Evolutionary conservation across 1,140 invertebrate species (phyloP).

Genomic region (Stenopsyche tienmushanensis): DNA sequence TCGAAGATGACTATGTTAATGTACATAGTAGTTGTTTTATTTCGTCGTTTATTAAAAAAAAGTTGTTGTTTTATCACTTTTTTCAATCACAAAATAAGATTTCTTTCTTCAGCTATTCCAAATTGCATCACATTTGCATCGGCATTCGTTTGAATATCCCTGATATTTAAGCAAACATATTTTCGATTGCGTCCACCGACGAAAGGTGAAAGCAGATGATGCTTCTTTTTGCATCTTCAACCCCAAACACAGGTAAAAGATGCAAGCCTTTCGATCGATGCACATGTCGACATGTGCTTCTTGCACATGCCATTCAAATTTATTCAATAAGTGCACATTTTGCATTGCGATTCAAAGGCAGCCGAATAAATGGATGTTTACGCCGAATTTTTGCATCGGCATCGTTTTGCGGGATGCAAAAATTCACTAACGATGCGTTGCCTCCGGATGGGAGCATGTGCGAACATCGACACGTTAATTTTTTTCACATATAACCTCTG

Average conservation of each 20-base stretch:
- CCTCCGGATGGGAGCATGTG: constrained; percentile 25
- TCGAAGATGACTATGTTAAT: too few relatives aligned
- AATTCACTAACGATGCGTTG: too few relatives aligned
- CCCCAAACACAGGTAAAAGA: constrained; percentile 19
- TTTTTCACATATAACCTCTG: neutral
- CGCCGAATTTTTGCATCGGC: neutral
- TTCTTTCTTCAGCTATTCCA: too few relatives aligned
- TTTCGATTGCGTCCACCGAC: constrained; percentile 25
- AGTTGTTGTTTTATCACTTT: too few relatives aligned
- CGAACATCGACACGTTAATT: constrained; percentile 21
- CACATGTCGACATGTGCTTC: constrained; percentile 26
- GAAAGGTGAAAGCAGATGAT: constrained; percentile 33
- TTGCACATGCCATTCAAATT: too few relatives aligned
- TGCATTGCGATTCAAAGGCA: too few relatives aligned
- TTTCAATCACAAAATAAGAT: too few relatives aligned
- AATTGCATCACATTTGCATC: too few relatives aligned
- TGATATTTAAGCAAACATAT: constrained; percentile 7
- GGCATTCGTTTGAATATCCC: constrained; percentile 1
- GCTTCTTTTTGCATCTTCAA: constrained; percentile 24
- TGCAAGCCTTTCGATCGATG: constrained; percentile 20
- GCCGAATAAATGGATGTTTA: neutral
- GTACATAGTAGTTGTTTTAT: too few relatives aligned
- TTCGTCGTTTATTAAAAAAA: too few relatives aligned
- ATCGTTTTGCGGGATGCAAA: too few relatives aligned
- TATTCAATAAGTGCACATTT: too few relatives aligned